Evolutionary conservation across 2,888 invertebrate genomes (phyloP), one percentile per base, ranked within the genome.

Genomic region (Pachycephus smyrnensis): DNA sequence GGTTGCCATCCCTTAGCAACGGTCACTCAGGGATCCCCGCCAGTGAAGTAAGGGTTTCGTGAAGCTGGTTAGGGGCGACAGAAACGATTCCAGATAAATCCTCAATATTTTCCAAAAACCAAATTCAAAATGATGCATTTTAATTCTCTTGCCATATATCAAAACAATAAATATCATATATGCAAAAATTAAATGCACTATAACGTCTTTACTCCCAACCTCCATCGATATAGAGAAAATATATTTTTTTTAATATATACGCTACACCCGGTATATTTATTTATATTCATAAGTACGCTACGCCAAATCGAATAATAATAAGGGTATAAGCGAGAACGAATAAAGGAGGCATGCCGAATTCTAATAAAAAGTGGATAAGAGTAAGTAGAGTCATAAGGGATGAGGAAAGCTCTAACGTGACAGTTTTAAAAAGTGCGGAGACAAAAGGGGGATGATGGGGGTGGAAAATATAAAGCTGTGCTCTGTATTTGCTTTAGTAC

Each of bases 1-100:
- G 78, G 68, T 76, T 75, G 81, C 77, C 75, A 73, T 79, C 82
- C 83, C 83, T 79, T 83, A 80, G 83, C 83, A 84, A 84, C 84
- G 84, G 84, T 84, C 84, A 84, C 82, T 84, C 82, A 6, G 40
- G 84, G 84, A 84, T 79, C 80, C 79, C 82, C 80, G 76, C 76
- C 75, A 79, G 79, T 55, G 40, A 23, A 55, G 40, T 55, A 23
- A 23, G 23, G 23, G 23, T 55, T 55, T 55, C 40, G 40, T 0
- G 40, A 23, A 55, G 40, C 40, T 23, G 40, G 40, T 23, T 55
- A 55, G 23, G 40, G 40, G 40, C 40, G 40, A 55, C 23, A 55
- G 23, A 55, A 55, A 55, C 2, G 40, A 55, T 15, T 40, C 15
- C 12, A 1, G 4, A 40, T 15, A 55, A 55, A 55, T 55, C 23